Evolutionary conservation across 2,888 invertebrate species (phyloP).

Genomic region (Tethea ocularis): DNA sequence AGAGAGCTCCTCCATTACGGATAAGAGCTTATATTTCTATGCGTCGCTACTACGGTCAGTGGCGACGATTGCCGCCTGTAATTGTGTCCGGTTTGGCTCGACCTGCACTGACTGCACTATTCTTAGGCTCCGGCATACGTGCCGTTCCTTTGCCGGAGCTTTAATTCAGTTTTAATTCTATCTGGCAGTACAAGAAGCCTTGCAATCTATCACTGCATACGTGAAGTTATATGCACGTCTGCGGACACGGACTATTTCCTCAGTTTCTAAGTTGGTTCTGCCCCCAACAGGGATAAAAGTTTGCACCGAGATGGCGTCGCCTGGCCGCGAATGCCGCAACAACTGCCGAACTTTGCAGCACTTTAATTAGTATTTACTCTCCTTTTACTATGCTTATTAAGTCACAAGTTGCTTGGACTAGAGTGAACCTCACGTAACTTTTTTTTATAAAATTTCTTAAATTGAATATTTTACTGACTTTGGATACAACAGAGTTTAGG

Average conservation of each 20-base stretch:
- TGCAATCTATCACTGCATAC: slow-evolving; percentile 39
- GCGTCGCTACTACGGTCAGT: slow-evolving; percentile 49
- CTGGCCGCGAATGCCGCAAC: slow-evolving; percentile 47
- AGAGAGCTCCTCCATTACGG: slow-evolving; percentile 68
- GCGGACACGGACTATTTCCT: slow-evolving; percentile 40
- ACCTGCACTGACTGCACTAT: slow-evolving; percentile 33
- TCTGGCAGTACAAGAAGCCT: slow-evolving; percentile 19
- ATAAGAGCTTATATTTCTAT: slow-evolving; percentile 68
- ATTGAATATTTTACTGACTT: slow-evolving; percentile 36
- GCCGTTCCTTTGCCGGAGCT: slow-evolving; percentile 15
- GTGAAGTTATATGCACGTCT: slow-evolving; percentile 37
- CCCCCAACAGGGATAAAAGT: slow-evolving; percentile 60
- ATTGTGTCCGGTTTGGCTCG: slow-evolving; percentile 71
- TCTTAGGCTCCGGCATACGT: slow-evolving; percentile 15
- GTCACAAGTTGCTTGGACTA: slow-evolving; percentile 38
- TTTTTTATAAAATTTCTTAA: slow-evolving; percentile 26
- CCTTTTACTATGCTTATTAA: slow-evolving; percentile 43
- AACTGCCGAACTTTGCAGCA: slow-evolving; percentile 60
- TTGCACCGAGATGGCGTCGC: slow-evolving; percentile 48
- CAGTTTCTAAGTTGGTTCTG: slow-evolving; percentile 44
- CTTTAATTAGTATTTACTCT: slow-evolving; percentile 67
- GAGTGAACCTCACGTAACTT: slow-evolving; percentile 28
- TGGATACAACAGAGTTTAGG: slow-evolving; percentile 35
- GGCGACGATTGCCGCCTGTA: slow-evolving; percentile 71
- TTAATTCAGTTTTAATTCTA: slow-evolving; percentile 33